These are phyloP conservation scores for Hartigia nigra DNA, from an alignment of 2,888 invertebrate genomes.

Conservation along the genomic window DNA sequence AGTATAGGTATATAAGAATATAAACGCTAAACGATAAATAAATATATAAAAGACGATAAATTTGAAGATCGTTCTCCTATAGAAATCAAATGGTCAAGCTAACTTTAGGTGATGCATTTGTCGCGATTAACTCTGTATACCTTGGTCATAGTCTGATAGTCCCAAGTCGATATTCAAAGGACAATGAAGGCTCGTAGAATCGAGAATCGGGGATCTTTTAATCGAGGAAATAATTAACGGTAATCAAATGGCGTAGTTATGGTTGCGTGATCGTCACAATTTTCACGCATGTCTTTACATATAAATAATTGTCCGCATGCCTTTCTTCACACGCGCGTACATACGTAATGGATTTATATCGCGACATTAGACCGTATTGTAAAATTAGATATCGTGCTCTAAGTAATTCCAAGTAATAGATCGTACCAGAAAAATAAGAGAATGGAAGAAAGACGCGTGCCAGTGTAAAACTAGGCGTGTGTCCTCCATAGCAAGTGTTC, in stretches of 20 bases:
- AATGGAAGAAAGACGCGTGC: conserved; percentile 19
- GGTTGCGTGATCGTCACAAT: not conserved
- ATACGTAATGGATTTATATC: not conserved
- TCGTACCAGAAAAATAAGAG: not conserved
- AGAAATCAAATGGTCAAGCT: not conserved
- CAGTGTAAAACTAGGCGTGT: conserved; percentile 38
- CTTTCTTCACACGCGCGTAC: not conserved
- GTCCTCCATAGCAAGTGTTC: conserved; percentile 64
- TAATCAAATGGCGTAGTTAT: not conserved
- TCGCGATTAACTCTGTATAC: not conserved
- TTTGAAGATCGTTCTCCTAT: not conserved
- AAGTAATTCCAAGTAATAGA: not conserved
- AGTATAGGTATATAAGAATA: not conserved
- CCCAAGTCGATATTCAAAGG: not conserved
- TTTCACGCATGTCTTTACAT: not conserved
- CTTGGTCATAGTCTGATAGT: conserved; percentile 34
- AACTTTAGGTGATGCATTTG: not conserved
- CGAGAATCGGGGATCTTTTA: not conserved
- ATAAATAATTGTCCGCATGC: not conserved
- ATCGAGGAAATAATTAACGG: not conserved
- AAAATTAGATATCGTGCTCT: not conserved
- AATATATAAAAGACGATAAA: too few species aligned
- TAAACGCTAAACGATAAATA: too few species aligned
- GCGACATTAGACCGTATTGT: not conserved
- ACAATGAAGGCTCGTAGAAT: not conserved